These are phyloP conservation scores for Plagiodera versicolora DNA, from an alignment of 2,888 invertebrate genomes.

Conservation along the genomic window DNA sequence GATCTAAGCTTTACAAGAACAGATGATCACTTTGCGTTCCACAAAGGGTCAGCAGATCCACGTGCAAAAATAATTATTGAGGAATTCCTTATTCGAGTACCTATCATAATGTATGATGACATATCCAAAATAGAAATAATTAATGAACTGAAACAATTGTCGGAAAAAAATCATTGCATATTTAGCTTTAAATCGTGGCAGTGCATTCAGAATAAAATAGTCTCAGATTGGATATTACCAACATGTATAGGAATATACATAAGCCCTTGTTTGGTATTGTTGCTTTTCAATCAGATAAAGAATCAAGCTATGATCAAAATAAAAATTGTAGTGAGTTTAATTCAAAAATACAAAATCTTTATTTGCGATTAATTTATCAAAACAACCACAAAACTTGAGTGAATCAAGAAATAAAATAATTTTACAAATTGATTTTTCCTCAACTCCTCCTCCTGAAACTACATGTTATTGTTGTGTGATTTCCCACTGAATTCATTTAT, in stretches of 20 bases:
- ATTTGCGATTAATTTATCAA: not conserved
- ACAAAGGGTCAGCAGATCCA: not conserved
- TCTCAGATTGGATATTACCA: too few species aligned
- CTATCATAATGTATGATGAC: conserved; percentile 12
- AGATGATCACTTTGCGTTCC: conserved; percentile 3
- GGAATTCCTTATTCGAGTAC: conserved; percentile 3
- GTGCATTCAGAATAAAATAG: conserved; percentile 4
- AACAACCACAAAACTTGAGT: conserved; percentile 1
- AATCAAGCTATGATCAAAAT: not conserved
- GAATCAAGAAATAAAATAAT: not conserved
- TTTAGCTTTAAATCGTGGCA: conserved; percentile 13
- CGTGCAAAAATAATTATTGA: not conserved
- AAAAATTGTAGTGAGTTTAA: conserved; percentile 1
- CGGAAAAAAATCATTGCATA: conserved; percentile 12
- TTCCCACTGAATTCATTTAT: too few species aligned
- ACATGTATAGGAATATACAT: conserved; percentile 2
- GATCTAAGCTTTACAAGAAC: conserved; percentile 4
- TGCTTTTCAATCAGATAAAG: conserved; percentile 8
- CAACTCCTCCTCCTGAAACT: too few species aligned
- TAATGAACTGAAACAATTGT: conserved; percentile 9
- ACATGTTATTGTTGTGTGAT: too few species aligned
- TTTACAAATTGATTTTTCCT: not conserved
- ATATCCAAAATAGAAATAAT: conserved; percentile 9
- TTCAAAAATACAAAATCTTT: not conserved
- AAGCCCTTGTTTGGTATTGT: conserved; percentile 12